These are phyloP conservation scores for Strongylocentrotus purpuratus DNA, from an alignment of 35 echinoderm and acorn worm species.

Conservation along the genomic window DNA sequence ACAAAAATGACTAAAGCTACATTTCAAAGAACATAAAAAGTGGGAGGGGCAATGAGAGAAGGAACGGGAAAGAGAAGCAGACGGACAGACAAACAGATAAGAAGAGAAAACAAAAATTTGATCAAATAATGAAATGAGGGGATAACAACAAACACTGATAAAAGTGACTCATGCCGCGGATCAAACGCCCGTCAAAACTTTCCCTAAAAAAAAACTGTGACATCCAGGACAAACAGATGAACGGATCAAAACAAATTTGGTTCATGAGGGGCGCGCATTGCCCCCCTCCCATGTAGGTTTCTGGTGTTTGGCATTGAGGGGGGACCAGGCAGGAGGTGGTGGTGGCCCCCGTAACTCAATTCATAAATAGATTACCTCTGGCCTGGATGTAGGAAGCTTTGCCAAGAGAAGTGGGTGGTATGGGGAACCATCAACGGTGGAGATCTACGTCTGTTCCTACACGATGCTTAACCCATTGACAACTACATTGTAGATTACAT, in stretches of 20 bases:
- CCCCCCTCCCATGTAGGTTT: background rate
- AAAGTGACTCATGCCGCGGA: background rate
- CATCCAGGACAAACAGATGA: slow-evolving; percentile 8
- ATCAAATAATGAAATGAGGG: background rate
- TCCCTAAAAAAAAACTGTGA: background rate
- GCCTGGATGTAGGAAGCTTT: background rate
- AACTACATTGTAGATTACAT: background rate
- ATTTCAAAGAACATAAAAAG: background rate
- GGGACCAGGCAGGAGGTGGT: background rate
- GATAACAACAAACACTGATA: background rate
- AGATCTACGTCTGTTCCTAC: background rate
- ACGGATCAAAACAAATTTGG: slow-evolving; percentile 24
- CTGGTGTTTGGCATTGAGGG: background rate
- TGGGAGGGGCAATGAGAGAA: background rate
- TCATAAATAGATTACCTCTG: slow-evolving; percentile 32
- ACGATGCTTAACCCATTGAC: background rate
- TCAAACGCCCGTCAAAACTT: background rate
- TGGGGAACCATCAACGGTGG: background rate
- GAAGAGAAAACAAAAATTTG: background rate
- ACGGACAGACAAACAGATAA: background rate
- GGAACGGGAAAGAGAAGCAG: background rate
- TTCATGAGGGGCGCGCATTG: background rate
- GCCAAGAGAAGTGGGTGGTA: slow-evolving; percentile 26
- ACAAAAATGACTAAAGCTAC: background rate
- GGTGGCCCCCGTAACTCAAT: slow-evolving; percentile 24